Base-by-base conservation (phyloP, 1,140 invertebrate species). In the Melitaea cinxia region DNA sequence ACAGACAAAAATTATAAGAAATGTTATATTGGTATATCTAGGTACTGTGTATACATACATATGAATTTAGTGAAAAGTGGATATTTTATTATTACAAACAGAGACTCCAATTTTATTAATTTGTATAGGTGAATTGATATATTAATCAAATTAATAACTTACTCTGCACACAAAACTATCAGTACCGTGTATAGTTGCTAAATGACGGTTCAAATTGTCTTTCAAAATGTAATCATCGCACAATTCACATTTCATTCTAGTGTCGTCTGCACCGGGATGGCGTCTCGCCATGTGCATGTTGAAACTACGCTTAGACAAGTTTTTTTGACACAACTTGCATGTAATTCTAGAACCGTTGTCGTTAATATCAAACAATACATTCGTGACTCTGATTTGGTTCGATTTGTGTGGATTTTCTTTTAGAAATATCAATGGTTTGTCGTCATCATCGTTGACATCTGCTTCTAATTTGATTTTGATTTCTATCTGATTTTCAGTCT, bases 261-360 rank as follows among this genome's bases (percentile, higher is more conserved):
- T 67, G 14, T 55, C 45, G 17, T 77, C 78, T 6, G 67, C 73
- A 0, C 70, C 73, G 0, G 77, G 80, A 45, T 83, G 80, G 3
- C 28, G 45, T 21, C 55, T 24, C 10, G 53, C 45, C 63, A 81
- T 70, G 19, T 83, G 81, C 6, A 45, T 17, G 14, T 62, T 64
- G 0, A 83, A 47, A 24, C 81, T 83, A 6, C 77, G 33, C 2
- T 72, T 60, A 0, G 80, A 80, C 12, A 80, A 56, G 5, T 74
- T 65, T 42, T 74, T 75, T 23, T 63, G 57, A 33, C 80, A 77
- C 1, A 80, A n/a, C 21, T 72, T 73, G 50, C 77, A 80, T 0
- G 39, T 53, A 1, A 78, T 71, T 7, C 72, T 42, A 1, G 53
- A 61, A 9, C 15, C 17, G 30, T n/a, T 28, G 4, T 45, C 19